Base-by-base conservation (phyloP, 2,113 vertebrate species). In the Fregata magnificens region DNA sequence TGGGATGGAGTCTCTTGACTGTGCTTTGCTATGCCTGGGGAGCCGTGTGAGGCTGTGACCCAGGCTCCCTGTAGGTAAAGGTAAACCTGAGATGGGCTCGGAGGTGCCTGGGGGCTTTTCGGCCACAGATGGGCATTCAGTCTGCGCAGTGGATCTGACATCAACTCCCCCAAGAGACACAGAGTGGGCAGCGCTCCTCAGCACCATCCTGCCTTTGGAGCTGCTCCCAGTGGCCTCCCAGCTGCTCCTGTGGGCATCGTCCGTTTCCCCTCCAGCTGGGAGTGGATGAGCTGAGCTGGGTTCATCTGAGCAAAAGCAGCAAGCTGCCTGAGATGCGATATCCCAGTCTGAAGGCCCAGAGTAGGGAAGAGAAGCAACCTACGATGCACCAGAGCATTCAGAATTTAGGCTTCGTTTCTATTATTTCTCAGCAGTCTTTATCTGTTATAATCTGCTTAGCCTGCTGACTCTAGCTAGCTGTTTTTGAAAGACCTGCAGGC, bases 161-260 rank as follows among this genome's bases (percentile, higher is more conserved):
- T 15, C 31, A 5, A 4, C 4, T 40, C 38, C 22, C 8, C 9
- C 5, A 1, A 6, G 49, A 15, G 22, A 11, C 11, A 1, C 0
- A 5, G 55, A 17, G 34, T 0, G 2, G 16, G 17, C 42, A 13
- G 12, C 6, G 29, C 17, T 47, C n/a, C 65, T 34, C 59, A 7
- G 44, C 50, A 29, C 38, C 11, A 0, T 44, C 59, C 82, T n/a
- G 52, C 81, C 81, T 14, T 20, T 1, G 0, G 21, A 14, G 16
- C 49, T 12, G 34, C 21, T 40, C 53, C 42, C 50, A 18, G 52
- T 7, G 26, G 40, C 34, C 29, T 49, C 24, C 80, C 44, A 11
- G 56, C 47, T 18, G 56, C 24, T 40, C 49, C 47, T 2, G 4
- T 2, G 24, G 40, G 29, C 40, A n/a, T 40, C 2, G 2, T 17